phyloP scores from a whole-genome alignment of 2,888 invertebrate genomes.

The Bedellia somnulentella region DNA sequence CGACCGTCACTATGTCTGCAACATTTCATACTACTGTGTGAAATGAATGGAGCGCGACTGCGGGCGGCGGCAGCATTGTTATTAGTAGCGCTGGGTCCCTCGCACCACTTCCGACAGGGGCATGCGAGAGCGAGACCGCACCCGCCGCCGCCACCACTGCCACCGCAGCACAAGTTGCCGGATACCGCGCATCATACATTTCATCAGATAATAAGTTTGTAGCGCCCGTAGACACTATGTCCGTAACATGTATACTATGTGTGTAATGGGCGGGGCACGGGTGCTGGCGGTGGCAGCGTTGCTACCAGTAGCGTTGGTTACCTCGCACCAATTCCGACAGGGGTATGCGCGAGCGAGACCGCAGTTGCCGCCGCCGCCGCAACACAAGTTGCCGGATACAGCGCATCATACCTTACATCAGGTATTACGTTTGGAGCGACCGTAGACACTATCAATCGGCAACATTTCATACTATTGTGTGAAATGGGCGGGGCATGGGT shows the following conservation, averaged over 20 bases:
- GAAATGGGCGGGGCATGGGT: too few species aligned
- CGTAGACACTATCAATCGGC: not conserved
- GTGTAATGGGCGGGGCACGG: slow-evolving; percentile 82
- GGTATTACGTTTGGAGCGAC: slow-evolving; percentile 21
- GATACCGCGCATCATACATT: slow-evolving; percentile 57
- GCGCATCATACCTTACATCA: slow-evolving; percentile 60
- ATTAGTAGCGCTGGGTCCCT: slow-evolving; percentile 87
- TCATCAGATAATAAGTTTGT: slow-evolving; percentile 57
- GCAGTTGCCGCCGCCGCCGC: slow-evolving; percentile 34
- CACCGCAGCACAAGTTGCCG: slow-evolving; percentile 39
- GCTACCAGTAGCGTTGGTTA: slow-evolving; percentile 86
- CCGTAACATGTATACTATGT: too few species aligned
- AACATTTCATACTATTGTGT: too few species aligned
- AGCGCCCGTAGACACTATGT: too few species aligned
- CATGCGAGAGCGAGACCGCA: slow-evolving; percentile 68
- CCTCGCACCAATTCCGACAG: slow-evolving; percentile 87
- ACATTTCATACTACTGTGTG: too few species aligned
- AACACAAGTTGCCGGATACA: slow-evolving; percentile 45
- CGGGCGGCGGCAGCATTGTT: slow-evolving; percentile 85
- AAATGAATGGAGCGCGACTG: too few species aligned
- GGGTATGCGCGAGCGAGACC: slow-evolving; percentile 72
- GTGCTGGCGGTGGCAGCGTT: slow-evolving; percentile 87
- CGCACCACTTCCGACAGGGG: slow-evolving; percentile 85
- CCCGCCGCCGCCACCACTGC: slow-evolving; percentile 45
- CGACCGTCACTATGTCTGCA: not conserved